Evolutionary conservation across 2,888 invertebrate species (phyloP).

Genomic region (Petrolisthes cinctipes): DNA sequence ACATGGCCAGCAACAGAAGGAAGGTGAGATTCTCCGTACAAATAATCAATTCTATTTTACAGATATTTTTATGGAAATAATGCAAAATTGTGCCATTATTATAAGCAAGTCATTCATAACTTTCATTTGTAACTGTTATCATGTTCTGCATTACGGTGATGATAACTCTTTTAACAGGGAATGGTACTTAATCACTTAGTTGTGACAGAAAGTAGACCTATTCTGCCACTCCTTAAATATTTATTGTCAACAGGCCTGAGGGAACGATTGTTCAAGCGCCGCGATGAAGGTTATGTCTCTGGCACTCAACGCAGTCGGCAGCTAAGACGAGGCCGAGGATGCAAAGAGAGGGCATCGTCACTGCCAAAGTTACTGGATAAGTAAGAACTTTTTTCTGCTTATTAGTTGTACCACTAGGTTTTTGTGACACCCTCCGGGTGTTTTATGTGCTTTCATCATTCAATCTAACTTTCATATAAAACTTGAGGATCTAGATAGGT

Average conservation of each 20-base stretch:
- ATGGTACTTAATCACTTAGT: not conserved
- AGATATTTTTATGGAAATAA: too few relatives aligned
- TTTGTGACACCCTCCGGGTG: too few relatives aligned
- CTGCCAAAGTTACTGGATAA: slow-evolving; percentile 60
- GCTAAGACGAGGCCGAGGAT: slow-evolving; percentile 59
- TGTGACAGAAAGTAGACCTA: not conserved
- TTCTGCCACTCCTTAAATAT: not conserved
- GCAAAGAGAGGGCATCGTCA: slow-evolving; percentile 61
- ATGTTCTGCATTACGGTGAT: not conserved
- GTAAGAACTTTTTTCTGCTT: slow-evolving; percentile 10
- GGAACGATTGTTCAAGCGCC: slow-evolving; percentile 66
- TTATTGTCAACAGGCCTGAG: slow-evolving; percentile 39
- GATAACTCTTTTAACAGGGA: not conserved
- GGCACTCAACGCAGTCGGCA: slow-evolving; percentile 76
- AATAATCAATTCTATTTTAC: too few relatives aligned
- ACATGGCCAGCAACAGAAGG: slow-evolving; percentile 46
- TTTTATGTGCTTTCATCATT: too few relatives aligned
- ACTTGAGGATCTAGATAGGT: too few relatives aligned
- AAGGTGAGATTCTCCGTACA: slow-evolving; percentile 12
- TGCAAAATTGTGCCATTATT: too few relatives aligned
- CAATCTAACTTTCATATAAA: too few relatives aligned
- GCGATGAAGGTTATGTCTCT: slow-evolving; percentile 75
- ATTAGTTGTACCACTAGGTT: too few relatives aligned
- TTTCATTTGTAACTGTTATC: too few relatives aligned
- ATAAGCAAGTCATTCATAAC: too few relatives aligned